Evolutionary conservation across 2,797 vertebrate genomes (phyloP).

Genomic region (Hoplostethus atlanticus): DNA sequence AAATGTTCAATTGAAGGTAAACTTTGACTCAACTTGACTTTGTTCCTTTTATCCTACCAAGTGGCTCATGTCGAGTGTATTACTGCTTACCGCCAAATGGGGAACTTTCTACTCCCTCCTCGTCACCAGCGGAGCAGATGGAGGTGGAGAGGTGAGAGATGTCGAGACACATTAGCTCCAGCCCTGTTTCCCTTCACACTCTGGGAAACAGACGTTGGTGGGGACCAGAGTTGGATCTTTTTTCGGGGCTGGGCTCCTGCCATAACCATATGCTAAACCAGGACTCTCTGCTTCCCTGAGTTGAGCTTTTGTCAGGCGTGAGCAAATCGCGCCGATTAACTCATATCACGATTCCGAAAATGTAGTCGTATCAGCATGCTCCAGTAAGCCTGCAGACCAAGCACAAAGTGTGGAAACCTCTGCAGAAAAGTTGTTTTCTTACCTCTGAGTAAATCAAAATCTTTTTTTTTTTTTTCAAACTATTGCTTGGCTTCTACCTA

Average conservation of each 20-base stretch:
- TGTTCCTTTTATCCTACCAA: no score
- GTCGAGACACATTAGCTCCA: conserved; percentile 65
- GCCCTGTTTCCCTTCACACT: conserved; percentile 55
- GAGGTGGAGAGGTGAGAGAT: conserved; percentile 47
- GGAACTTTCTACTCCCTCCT: conserved; percentile 35
- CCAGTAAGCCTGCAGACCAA: neutral
- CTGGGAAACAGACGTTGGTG: conserved; percentile 35
- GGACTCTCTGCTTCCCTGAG: neutral
- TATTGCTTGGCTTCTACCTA: neutral
- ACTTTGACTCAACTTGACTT: no score
- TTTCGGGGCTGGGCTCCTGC: conserved; percentile 16
- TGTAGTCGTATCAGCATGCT: neutral
- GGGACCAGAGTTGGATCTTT: conserved; percentile 18
- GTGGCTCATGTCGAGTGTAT: neutral
- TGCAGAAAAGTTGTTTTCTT: neutral
- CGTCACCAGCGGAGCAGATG: conserved; percentile 56
- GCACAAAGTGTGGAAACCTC: neutral
- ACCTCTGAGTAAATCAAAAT: neutral
- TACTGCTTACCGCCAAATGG: conserved; percentile 16
- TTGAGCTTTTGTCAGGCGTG: conserved; percentile 11
- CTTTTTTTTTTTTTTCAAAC: conserved; percentile 7
- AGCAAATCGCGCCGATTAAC: neutral
- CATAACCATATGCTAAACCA: conserved; percentile 53
- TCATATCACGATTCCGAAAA: conserved; percentile 2
- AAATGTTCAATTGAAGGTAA: neutral